These are phyloP conservation scores for Conistra vaccinii DNA, from an alignment of 2,888 invertebrate genomes.

Conservation along the genomic window DNA sequence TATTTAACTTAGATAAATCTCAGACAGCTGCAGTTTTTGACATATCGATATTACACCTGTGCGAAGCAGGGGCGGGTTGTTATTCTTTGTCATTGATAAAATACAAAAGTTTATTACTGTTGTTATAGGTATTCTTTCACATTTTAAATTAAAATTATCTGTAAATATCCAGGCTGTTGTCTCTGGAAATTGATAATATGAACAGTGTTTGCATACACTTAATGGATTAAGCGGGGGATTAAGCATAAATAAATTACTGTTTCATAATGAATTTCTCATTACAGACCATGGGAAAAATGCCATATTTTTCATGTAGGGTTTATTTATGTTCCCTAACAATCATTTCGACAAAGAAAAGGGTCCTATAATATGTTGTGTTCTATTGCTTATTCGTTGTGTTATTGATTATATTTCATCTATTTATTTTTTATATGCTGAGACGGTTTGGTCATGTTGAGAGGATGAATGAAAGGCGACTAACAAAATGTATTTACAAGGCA, in stretches of 20 bases:
- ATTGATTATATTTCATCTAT: background rate
- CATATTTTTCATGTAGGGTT: background rate
- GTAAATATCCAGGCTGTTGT: background rate
- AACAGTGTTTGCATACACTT: background rate
- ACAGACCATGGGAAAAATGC: background rate
- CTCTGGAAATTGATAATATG: background rate
- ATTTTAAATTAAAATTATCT: background rate
- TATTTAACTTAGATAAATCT: background rate
- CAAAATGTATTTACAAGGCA: no score
- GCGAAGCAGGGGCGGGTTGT: background rate
- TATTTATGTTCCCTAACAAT: background rate
- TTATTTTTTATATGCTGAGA: no score
- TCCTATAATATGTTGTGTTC: background rate
- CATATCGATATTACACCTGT: background rate
- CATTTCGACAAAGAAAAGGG: background rate
- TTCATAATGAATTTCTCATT: background rate
- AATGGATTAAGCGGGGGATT: constrained; percentile 3
- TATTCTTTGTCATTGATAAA: background rate
- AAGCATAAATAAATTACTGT: constrained; percentile 4
- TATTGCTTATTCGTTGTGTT: background rate
- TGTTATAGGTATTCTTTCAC: background rate
- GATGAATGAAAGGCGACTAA: no score
- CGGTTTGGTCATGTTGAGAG: no score
- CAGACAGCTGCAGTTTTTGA: background rate
- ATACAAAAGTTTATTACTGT: background rate